phyloP scores from a whole-genome alignment of 2,888 invertebrate species.

The Philhelius pedissequus region DNA sequence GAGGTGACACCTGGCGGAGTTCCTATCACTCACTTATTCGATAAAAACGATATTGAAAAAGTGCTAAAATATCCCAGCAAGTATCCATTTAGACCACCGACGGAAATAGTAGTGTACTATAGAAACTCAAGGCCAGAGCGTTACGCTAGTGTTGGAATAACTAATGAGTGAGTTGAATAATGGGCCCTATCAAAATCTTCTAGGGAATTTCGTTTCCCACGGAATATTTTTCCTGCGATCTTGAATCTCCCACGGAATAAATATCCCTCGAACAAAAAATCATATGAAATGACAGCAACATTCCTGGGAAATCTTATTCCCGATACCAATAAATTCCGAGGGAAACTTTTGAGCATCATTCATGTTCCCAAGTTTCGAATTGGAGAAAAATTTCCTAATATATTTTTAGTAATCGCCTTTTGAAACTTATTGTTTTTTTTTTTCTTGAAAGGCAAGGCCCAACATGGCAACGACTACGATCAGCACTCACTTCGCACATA shows the following conservation, averaged over 20 bases:
- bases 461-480: constrained; percentile 87
- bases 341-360: too few species aligned
- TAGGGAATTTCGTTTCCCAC: too few species aligned
- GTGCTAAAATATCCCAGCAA: constrained; percentile 87
- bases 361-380: too few species aligned
- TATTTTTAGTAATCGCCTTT: neutral
- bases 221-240: too few species aligned
- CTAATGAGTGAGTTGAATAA: constrained; percentile 86
- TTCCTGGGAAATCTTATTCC: too few species aligned
- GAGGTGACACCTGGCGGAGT: constrained; percentile 88
- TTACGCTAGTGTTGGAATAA: constrained; percentile 89
- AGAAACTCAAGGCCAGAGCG: constrained; percentile 86
- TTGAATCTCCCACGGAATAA: too few species aligned
- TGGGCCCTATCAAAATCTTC: too few species aligned
- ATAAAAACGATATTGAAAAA: constrained; percentile 86
- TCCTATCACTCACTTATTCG: constrained; percentile 86
- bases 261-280: too few species aligned
- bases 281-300: too few species aligned
- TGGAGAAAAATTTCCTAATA: too few species aligned
- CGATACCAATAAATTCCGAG: too few species aligned
- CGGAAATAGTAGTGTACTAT: constrained; percentile 89
- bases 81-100: constrained; percentile 89
- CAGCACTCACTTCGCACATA: constrained; percentile 86
- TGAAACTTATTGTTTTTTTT: neutral
- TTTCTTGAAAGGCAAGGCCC: constrained; percentile 83